Conservation (phyloP, 2,113 vertebrate genomes). For the Oreochromis aureus region DNA sequence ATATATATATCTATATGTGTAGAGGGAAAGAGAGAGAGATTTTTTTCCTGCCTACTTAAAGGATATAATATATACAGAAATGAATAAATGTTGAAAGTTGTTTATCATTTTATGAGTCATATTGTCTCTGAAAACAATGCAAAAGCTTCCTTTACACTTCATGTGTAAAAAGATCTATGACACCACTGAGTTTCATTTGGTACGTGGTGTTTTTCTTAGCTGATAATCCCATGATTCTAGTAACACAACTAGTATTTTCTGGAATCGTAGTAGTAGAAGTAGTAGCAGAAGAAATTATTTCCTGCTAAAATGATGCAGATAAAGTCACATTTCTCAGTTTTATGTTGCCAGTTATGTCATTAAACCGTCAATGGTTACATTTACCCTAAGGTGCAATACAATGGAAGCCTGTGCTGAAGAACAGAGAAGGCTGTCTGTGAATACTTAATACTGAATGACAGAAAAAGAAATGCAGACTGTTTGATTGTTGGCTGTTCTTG, state of each 20-base stretch:
- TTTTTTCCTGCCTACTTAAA: not conserved
- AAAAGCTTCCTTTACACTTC: not conserved
- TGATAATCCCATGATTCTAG: not conserved
- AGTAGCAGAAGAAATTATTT: not conserved
- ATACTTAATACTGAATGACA: not conserved
- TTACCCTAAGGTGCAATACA: not conserved
- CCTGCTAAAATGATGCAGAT: not conserved
- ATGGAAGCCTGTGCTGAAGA: not conserved
- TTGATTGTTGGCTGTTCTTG: not conserved
- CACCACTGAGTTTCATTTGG: not conserved
- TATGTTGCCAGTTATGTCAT: not conserved
- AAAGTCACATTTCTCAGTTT: not conserved
- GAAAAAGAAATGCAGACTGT: not conserved
- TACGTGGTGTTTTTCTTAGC: not conserved
- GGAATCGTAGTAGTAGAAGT: not conserved
- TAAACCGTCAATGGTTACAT: not conserved
- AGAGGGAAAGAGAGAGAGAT: not conserved
- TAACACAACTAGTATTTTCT: not conserved
- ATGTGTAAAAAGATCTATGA: not conserved
- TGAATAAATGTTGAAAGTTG: not conserved
- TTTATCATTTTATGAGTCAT: not conserved
- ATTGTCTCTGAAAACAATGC: not conserved
- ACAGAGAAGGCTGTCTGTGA: not conserved
- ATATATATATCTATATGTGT: fast-evolving
- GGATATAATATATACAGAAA: not conserved